phyloP scores from a whole-genome alignment of 2,113 vertebrate species.

The Brachionichthys hirsutus region DNA sequence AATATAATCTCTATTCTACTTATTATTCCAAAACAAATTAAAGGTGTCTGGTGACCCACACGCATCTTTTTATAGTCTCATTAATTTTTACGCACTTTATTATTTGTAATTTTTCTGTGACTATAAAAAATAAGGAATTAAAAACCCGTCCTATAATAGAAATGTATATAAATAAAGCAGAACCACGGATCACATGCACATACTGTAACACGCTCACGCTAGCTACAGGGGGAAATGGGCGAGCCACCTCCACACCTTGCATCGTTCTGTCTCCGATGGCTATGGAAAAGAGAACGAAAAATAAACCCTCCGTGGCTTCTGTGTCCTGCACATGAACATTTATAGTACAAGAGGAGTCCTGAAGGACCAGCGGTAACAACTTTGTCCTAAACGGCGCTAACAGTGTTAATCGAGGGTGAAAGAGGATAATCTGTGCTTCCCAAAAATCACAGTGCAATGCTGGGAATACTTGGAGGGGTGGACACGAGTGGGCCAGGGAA shows the following conservation, averaged over 20 bases:
- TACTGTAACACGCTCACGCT: background rate
- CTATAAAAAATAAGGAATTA: too few relatives aligned
- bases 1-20: too few relatives aligned
- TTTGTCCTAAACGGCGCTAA: slow-evolving; percentile 36
- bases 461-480: slow-evolving; percentile 46
- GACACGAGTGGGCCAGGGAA: slow-evolving; percentile 20
- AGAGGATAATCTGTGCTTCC: slow-evolving; percentile 52
- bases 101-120: background rate
- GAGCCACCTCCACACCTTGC: background rate
- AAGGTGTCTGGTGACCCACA: too few relatives aligned
- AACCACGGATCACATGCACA: background rate
- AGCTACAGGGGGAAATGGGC: background rate
- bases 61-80: too few relatives aligned
- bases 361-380: slow-evolving; percentile 24
- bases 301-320: slow-evolving; percentile 19
- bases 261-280: slow-evolving; percentile 17
- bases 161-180: slow-evolving; percentile 6
- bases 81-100: too few relatives aligned
- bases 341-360: slow-evolving; percentile 9
- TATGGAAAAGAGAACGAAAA: slow-evolving; percentile 40
- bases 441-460: slow-evolving; percentile 45
- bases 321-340: slow-evolving; percentile 26
- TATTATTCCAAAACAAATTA: too few relatives aligned
- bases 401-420: slow-evolving; percentile 41
- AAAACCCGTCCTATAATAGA: too few relatives aligned